These are phyloP conservation scores for Apeltes quadracus DNA, from an alignment of 2,113 vertebrate species.

Conservation along the genomic window DNA sequence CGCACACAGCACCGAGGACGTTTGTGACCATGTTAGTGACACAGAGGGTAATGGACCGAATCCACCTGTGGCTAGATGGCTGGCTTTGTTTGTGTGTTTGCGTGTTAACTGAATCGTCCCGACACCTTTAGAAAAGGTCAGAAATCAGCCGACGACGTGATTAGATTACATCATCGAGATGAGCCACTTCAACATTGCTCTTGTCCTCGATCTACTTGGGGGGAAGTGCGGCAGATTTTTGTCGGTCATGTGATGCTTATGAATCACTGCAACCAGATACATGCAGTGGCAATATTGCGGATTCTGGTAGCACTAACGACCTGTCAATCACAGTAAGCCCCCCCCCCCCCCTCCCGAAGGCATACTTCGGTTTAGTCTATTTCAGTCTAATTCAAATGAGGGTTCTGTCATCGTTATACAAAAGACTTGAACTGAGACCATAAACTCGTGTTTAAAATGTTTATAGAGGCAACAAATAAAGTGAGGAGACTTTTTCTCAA, in stretches of 20 bases:
- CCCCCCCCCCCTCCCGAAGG: neutral
- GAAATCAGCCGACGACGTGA: neutral
- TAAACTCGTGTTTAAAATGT: neutral
- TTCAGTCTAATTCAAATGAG: neutral
- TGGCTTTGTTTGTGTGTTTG: slow-evolving; percentile 4
- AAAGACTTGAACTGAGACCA: neutral
- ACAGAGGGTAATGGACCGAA: slow-evolving; percentile 44
- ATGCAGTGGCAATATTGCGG: neutral
- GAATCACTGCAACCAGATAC: neutral
- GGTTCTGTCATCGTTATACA: neutral
- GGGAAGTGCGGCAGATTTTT: neutral
- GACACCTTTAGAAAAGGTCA: neutral
- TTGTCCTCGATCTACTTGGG: neutral
- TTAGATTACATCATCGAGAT: neutral
- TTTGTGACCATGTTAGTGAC: slow-evolving; percentile 51
- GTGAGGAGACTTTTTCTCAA: neutral
- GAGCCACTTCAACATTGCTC: neutral
- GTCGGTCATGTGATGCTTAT: neutral
- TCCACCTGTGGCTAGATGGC: slow-evolving; percentile 23
- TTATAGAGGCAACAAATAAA: neutral
- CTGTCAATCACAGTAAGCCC: neutral
- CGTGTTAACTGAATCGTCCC: neutral
- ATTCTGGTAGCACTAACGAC: neutral
- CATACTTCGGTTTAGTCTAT: neutral
- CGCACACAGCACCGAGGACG: too few species aligned